Conservation (phyloP, 2,888 invertebrate genomes). For the Stenchaetothrips biformis region DNA sequence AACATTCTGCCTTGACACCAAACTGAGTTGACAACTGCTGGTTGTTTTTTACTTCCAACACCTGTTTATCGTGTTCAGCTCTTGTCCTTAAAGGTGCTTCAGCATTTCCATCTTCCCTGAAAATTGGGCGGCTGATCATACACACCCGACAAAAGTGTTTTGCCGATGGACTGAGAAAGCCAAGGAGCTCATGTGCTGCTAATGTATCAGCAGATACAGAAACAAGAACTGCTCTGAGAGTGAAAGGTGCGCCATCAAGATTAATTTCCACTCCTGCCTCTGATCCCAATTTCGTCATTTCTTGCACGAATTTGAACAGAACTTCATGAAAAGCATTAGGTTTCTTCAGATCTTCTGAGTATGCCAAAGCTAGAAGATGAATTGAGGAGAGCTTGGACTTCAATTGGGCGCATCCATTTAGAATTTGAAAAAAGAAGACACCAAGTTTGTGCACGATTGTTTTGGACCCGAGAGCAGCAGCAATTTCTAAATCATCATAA, state of each 20-base stretch:
- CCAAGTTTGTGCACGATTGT: not conserved
- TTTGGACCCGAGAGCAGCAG: not conserved
- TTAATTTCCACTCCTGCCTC: not conserved
- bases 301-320: not conserved
- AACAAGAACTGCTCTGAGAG: not conserved
- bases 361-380: not conserved
- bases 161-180: not conserved
- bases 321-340: not conserved
- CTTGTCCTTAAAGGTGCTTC: not conserved
- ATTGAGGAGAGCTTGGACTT: not conserved
- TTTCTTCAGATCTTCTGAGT: not conserved
- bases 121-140: not conserved
- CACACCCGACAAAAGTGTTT: not conserved
- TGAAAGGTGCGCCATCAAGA: not conserved
- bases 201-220: not conserved
- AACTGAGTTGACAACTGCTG: not conserved
- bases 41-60: not conserved
- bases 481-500: constrained; percentile 5
- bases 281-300: not conserved
- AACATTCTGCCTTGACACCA: not conserved
- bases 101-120: not conserved
- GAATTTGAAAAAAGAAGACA: constrained; percentile 10
- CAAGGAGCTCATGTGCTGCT: not conserved
- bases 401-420: not conserved
- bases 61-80: not conserved